Conservation (phyloP, 2,888 invertebrate species). For the Drosophila kokeensis region DNA sequence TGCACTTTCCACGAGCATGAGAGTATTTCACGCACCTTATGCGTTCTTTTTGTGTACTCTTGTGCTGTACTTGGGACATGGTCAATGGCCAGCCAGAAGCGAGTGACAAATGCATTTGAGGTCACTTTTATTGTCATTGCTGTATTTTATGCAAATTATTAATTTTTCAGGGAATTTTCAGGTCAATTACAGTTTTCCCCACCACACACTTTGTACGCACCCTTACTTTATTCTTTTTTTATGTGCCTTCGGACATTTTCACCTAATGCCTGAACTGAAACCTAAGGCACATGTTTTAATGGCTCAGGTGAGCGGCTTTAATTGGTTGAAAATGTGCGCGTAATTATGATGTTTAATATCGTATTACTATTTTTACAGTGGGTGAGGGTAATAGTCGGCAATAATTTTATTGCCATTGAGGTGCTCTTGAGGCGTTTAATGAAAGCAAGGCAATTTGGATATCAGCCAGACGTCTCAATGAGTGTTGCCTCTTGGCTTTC, state of each 20-base stretch:
- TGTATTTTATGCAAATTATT: constrained; percentile 79
- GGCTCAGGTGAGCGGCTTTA: constrained; percentile 53
- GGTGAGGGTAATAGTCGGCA: constrained; percentile 36
- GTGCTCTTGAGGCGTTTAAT: constrained; percentile 53
- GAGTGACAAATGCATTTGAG: constrained; percentile 28
- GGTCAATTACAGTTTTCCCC: constrained; percentile 72
- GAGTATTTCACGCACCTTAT: constrained; percentile 6
- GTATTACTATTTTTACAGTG: constrained; percentile 13
- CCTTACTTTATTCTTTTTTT: constrained; percentile 1
- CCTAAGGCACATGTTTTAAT: constrained; percentile 34
- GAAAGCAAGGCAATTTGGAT: constrained; percentile 22
- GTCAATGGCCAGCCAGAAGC: constrained; percentile 15
- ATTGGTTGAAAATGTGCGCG: constrained; percentile 67
- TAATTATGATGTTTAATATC: constrained; percentile 60
- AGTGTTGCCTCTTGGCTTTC: constrained; percentile 12
- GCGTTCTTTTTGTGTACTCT: constrained; percentile 3
- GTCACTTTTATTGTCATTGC: constrained; percentile 17
- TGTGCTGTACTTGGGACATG: constrained; percentile 8
- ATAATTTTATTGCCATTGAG: constrained; percentile 56
- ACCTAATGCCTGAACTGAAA: constrained; percentile 8
- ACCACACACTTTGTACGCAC: constrained; percentile 28
- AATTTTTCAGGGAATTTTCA: constrained; percentile 81
- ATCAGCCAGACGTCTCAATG: constrained; percentile 6
- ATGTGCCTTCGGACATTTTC: constrained; percentile 28
- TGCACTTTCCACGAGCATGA: not conserved